Conservation (phyloP, 2,797 vertebrate genomes). For the Oryzias dopingdopingensis region DNA sequence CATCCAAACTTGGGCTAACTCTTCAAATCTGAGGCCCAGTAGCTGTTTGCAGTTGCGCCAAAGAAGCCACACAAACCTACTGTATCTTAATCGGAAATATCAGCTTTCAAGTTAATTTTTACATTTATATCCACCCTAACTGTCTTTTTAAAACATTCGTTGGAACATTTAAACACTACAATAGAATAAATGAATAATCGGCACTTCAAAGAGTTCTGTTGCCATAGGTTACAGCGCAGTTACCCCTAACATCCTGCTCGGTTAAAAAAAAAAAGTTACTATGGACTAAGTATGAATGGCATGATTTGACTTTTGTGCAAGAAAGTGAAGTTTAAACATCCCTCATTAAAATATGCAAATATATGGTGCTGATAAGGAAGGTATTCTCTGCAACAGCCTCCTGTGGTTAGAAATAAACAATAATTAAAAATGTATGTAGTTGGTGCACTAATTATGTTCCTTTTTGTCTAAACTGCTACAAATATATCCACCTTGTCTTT, state of each 20-base stretch:
- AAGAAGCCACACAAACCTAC: not conserved
- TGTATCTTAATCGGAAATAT: too few species aligned
- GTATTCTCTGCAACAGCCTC: conserved; percentile 42
- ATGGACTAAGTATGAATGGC: too few species aligned
- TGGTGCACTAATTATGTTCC: not conserved
- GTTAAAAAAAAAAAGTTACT: too few species aligned
- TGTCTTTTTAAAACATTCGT: too few species aligned
- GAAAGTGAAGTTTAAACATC: conserved; percentile 4
- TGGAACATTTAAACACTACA: too few species aligned
- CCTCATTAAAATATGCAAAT: conserved; percentile 6
- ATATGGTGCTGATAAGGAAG: conserved; percentile 38
- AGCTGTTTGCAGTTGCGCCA: conserved; percentile 13
- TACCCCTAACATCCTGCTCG: too few species aligned
- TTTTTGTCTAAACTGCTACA: not conserved
- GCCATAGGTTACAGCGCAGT: too few species aligned
- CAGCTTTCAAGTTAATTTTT: too few species aligned
- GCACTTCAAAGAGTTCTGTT: too few species aligned
- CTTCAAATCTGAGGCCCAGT: conserved; percentile 43
- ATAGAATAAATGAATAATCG: too few species aligned
- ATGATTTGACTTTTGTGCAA: not conserved
- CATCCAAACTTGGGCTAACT: conserved; percentile 35
- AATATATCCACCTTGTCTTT: not conserved
- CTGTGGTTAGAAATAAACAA: conserved; percentile 25
- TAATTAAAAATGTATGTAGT: not conserved
- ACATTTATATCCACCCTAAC: too few species aligned